These are phyloP conservation scores for Erebia palarica DNA, from an alignment of 2,888 invertebrate species.

Conservation along the genomic window DNA sequence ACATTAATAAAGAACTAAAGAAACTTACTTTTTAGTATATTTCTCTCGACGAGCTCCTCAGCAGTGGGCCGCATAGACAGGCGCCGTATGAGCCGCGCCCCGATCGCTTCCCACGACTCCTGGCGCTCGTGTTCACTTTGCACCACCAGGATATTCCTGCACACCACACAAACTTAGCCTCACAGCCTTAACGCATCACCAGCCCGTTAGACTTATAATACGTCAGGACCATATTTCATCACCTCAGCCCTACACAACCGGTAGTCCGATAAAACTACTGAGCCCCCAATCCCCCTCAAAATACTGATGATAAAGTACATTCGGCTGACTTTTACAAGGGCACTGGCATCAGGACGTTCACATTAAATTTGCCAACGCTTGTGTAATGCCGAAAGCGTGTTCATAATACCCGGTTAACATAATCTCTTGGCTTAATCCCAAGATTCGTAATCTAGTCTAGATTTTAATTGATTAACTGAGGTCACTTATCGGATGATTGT, in stretches of 20 bases:
- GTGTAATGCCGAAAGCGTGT: slow-evolving; percentile 62
- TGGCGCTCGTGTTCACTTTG: slow-evolving; percentile 95
- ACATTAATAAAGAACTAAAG: too few species aligned
- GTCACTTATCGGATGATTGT: slow-evolving; percentile 31
- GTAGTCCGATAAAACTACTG: too few species aligned
- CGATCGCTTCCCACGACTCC: slow-evolving; percentile 96
- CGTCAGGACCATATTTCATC: too few species aligned
- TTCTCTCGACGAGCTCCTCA: slow-evolving; percentile 98
- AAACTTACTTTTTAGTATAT: slow-evolving; percentile 97
- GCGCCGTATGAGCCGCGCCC: slow-evolving; percentile 95
- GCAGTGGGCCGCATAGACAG: slow-evolving; percentile 98
- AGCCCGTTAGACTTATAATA: neutral
- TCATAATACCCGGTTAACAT: slow-evolving; percentile 67
- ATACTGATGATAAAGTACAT: slow-evolving; percentile 56
- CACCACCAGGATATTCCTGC: slow-evolving; percentile 94
- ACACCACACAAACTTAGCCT: slow-evolving; percentile 33
- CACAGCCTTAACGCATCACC: neutral
- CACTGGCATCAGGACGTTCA: slow-evolving; percentile 55
- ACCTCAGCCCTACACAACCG: too few species aligned
- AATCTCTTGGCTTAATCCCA: slow-evolving; percentile 68
- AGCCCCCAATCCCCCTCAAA: slow-evolving; percentile 39
- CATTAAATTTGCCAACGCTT: slow-evolving; percentile 67
- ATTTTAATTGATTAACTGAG: slow-evolving; percentile 53
- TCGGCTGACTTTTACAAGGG: slow-evolving; percentile 50
- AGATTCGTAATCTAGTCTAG: slow-evolving; percentile 55